Evolutionary conservation across 2,113 vertebrate genomes (phyloP), one percentile per base, ranked within the genome.

Genomic region (Eretmochelys imbricata): DNA sequence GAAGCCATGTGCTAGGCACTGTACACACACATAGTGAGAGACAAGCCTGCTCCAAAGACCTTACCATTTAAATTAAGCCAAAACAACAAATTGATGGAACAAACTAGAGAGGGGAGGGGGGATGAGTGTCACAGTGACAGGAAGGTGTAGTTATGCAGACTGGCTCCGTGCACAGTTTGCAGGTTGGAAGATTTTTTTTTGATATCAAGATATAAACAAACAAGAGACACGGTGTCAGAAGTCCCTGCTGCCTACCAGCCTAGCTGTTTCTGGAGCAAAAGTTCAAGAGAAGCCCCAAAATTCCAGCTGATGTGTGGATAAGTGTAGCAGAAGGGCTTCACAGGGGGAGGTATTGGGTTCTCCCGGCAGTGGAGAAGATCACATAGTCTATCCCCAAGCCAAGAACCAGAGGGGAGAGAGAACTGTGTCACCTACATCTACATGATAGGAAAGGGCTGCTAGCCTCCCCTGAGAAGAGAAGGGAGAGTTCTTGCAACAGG

Each of bases 61-160:
- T 85, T 17, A 88, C 79, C 6, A n/a, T 31, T 46, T 82, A 92
- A 89, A 92, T 72, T 57, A 91, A 88, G 20, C 24, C n/a, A 94
- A 92, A 84, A 51, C 78, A 93, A 65, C 38, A 96, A 92, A 89
- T 91, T 93, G 97, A 81, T 10, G 2, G 82, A 87, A 92, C 62
- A 92, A 88, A 42, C 8, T 82, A 89, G 6, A 92, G 79, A 19
- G 89, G 16, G 57, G 89, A 93, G 29, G 29, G 5, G 6, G 27
- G 59, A 62, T 31, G 29, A 35, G 59, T 62, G 57, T 16, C 13
- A 14, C 59, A 86, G 50, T 54, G 25, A 87, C 38, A 75, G 83
- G 89, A 88, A 96, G 80, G 35, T 10, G 11, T 38, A 46, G 81
- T 82, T 81, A 79, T 13, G 78, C 6, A 24, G 69, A 22, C 12